phyloP scores from a whole-genome alignment of 2,113 vertebrate species.

The Pseudorasbora parva region DNA sequence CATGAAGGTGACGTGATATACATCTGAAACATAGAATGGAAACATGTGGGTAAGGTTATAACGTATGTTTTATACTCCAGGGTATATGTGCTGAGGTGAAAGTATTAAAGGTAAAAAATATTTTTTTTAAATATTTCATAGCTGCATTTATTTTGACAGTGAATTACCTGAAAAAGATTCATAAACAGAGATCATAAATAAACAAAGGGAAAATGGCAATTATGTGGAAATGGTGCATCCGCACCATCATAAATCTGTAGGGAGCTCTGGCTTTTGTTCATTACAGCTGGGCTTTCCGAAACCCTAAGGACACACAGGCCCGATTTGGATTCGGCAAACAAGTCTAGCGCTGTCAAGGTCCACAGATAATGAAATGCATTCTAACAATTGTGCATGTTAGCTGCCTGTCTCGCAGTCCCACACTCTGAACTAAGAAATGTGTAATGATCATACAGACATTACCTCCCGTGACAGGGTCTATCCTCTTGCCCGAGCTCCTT shows the following conservation, averaged over 20 bases:
- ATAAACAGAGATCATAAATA: slow-evolving; percentile 37
- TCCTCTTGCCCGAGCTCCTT: slow-evolving; percentile 82
- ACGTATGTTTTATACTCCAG: background rate
- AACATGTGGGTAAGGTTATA: background rate
- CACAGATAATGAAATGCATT: slow-evolving; percentile 58
- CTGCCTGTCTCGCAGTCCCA: slow-evolving; percentile 41
- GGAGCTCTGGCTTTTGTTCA: slow-evolving; percentile 59
- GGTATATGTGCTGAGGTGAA: background rate
- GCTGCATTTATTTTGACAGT: slow-evolving; percentile 26
- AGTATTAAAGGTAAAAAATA: background rate
- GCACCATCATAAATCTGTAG: slow-evolving; percentile 49
- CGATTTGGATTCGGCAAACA: slow-evolving; percentile 57
- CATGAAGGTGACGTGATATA: slow-evolving; percentile 87
- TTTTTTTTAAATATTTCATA: too few relatives aligned
- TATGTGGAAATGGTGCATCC: slow-evolving; percentile 42
- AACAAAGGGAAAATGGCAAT: slow-evolving; percentile 42
- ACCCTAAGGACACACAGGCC: slow-evolving; percentile 52
- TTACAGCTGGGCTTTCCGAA: slow-evolving; percentile 53
- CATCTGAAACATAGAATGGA: slow-evolving; percentile 72
- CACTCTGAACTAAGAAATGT: slow-evolving; percentile 50
- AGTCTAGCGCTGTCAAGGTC: slow-evolving; percentile 51
- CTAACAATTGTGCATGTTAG: slow-evolving; percentile 42
- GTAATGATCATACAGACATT: slow-evolving; percentile 57
- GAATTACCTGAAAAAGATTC: background rate
- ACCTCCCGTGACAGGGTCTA: slow-evolving; percentile 86